Percentiles rank a stretch among this genome's conserved stretches.
phyloP scores from a whole-genome alignment of 2,113 vertebrate genomes.

The Xenopus laevis region DNA sequence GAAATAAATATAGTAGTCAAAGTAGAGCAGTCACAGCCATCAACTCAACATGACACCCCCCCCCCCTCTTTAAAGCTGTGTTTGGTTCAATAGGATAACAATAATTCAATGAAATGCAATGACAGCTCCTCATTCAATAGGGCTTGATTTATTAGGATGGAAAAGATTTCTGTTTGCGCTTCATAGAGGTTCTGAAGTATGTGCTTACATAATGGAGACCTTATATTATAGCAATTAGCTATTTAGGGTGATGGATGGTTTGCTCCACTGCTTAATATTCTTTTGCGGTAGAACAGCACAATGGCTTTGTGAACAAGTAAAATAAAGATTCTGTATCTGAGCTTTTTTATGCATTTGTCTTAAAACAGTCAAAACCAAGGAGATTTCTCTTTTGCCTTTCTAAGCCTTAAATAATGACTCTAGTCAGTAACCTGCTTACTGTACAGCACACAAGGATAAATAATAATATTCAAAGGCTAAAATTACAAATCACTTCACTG shows the following conservation, averaged over 20 bases:
- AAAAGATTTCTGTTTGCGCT: background rate
- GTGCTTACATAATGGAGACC: background rate
- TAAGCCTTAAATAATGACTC: conserved; percentile 1
- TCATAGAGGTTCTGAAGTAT: background rate
- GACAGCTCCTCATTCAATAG: background rate
- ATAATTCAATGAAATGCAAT: background rate
- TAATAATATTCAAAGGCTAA: background rate
- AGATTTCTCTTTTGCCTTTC: background rate
- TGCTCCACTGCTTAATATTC: background rate
- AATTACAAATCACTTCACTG: background rate
- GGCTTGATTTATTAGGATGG: background rate
- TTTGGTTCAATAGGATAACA: background rate
- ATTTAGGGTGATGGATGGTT: background rate
- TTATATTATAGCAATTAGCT: background rate
- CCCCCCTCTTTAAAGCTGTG: no score
- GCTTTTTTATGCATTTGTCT: conserved; percentile 9
- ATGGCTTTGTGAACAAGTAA: background rate
- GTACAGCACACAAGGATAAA: background rate
- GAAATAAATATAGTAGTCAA: no score
- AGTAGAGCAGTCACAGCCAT: no score
- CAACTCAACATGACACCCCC: no score
- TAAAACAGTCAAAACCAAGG: background rate
- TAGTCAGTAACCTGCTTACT: background rate
- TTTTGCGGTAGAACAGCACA: background rate
- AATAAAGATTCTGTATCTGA: background rate